phyloP scores from a whole-genome alignment of 2,797 vertebrate species.

The Halcyon smyrnensis region DNA sequence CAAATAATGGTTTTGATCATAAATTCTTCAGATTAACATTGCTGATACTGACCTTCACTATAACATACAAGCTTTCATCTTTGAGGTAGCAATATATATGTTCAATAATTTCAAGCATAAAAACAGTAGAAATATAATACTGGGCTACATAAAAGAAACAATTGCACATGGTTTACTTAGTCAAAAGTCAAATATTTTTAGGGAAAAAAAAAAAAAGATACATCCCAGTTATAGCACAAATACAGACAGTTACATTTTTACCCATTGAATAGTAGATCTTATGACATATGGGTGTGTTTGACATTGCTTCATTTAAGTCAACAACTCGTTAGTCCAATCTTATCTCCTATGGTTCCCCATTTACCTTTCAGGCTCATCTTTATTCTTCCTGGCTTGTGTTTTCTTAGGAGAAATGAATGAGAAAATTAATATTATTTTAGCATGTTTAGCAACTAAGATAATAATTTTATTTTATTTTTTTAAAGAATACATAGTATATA shows the following conservation, averaged over 20 bases:
- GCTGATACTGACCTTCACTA: neutral
- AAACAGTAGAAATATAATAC: neutral
- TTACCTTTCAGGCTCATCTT: neutral
- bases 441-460: neutral
- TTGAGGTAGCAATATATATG: neutral
- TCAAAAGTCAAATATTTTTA: neutral
- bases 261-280: neutral
- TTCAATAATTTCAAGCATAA: neutral
- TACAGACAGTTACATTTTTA: neutral
- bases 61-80: neutral
- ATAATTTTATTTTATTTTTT: neutral
- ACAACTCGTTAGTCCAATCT: neutral
- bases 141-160: neutral
- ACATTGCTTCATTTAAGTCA: neutral
- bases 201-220: neutral
- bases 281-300: neutral
- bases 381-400: neutral
- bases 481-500: neutral
- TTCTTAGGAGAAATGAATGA: neutral
- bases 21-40: neutral
- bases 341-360: neutral
- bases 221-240: neutral
- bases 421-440: neutral
- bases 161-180: neutral
- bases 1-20: neutral